These are phyloP conservation scores for Columbina picui DNA, from an alignment of 2,113 vertebrate genomes.

Conservation along the genomic window DNA sequence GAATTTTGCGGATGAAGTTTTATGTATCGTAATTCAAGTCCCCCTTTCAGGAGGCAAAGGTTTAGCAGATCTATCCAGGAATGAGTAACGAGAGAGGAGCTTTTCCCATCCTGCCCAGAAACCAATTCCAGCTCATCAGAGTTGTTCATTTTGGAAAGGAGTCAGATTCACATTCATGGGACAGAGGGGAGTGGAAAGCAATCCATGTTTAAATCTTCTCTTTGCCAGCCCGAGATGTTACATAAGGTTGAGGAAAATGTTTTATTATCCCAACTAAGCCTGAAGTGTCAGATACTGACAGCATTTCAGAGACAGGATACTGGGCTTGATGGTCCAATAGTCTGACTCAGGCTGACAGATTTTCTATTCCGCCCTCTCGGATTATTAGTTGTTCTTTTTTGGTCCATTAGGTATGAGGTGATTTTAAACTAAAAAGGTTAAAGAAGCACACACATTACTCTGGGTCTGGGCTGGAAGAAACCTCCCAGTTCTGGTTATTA, in stretches of 20 bases:
- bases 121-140: slow-evolving; percentile 70
- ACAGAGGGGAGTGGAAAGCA: slow-evolving; percentile 70
- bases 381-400: slow-evolving; percentile 63
- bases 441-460: slow-evolving; percentile 24
- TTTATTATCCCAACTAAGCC: slow-evolving; percentile 62
- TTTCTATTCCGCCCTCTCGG: slow-evolving; percentile 48
- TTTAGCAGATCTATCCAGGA: slow-evolving; percentile 62
- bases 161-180: slow-evolving; percentile 58
- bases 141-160: slow-evolving; percentile 67
- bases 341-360: slow-evolving; percentile 66
- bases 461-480: neutral
- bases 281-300: slow-evolving; percentile 61
- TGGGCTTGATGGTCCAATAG: slow-evolving; percentile 52
- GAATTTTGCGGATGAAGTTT: neutral
- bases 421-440: slow-evolving; percentile 47
- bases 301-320: slow-evolving; percentile 61
- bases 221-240: slow-evolving; percentile 61
- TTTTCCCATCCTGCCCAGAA: slow-evolving; percentile 68
- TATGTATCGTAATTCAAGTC: neutral
- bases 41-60: slow-evolving; percentile 47
- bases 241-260: slow-evolving; percentile 71
- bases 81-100: slow-evolving; percentile 57
- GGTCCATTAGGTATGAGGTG: slow-evolving; percentile 44
- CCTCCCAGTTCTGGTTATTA: neutral
- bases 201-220: slow-evolving; percentile 62